These are phyloP conservation scores for Buceros bicornis DNA, from an alignment of 2,797 vertebrate genomes.

Conservation along the genomic window DNA sequence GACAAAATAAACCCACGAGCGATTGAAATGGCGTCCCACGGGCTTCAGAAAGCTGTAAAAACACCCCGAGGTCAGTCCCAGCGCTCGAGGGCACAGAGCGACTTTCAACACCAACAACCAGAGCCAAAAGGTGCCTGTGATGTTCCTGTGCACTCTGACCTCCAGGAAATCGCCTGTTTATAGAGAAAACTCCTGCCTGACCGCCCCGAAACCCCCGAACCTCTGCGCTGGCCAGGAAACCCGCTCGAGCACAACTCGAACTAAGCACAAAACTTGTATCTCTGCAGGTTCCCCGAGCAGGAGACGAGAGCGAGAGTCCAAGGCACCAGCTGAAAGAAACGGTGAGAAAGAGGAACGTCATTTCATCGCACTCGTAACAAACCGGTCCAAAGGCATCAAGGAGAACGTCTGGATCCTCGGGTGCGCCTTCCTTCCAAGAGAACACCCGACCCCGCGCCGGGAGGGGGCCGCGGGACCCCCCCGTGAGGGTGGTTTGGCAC, in stretches of 20 bases:
- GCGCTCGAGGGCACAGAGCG: background rate
- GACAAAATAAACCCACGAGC: background rate
- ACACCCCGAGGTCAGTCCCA: background rate
- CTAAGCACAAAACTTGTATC: background rate
- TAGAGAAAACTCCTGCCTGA: background rate
- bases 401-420: background rate
- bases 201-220: background rate
- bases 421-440: background rate
- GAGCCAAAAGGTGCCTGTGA: background rate
- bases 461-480: background rate
- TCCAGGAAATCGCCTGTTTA: accelerated
- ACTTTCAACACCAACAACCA: background rate
- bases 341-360: background rate
- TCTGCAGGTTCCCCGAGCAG: background rate
- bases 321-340: background rate
- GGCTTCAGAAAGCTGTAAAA: background rate
- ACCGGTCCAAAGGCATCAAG: background rate
- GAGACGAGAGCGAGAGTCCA: background rate
- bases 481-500: accelerated
- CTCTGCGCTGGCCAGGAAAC: background rate
- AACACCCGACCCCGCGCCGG: accelerated
- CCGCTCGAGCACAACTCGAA: background rate
- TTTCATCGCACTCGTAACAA: background rate
- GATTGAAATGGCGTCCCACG: background rate
- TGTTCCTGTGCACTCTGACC: background rate